These are phyloP conservation scores for Drosophila acutilabella DNA, from an alignment of 2,888 invertebrate genomes.

Conservation along the genomic window DNA sequence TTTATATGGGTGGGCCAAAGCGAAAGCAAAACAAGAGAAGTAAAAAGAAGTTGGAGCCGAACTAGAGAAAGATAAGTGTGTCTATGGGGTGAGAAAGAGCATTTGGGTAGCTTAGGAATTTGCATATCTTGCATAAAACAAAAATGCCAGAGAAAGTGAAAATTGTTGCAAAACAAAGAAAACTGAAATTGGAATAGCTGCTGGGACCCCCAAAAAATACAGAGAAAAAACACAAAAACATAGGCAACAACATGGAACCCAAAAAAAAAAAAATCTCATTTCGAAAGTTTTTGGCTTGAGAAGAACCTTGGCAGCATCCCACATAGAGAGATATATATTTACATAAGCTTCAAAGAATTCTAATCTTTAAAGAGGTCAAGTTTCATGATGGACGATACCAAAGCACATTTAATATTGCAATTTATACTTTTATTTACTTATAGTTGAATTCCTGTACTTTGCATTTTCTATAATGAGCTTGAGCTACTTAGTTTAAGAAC, in stretches of 20 bases:
- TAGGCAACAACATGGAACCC: constrained; percentile 12
- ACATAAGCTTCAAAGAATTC: constrained; percentile 30
- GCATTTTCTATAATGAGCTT: constrained; percentile 37
- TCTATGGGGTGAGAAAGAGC: constrained; percentile 35
- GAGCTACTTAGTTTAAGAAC: constrained; percentile 35
- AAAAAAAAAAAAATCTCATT: constrained; percentile 46
- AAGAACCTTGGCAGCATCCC: constrained; percentile 23
- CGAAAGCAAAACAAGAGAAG: neutral
- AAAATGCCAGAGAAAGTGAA: constrained; percentile 61
- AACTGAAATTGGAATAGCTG: constrained; percentile 58
- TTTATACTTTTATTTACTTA: constrained; percentile 16
- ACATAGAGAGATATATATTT: constrained; percentile 26
- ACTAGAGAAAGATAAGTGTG: constrained; percentile 29
- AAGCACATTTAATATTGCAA: neutral
- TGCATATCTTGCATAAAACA: constrained; percentile 63
- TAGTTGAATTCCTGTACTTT: neutral
- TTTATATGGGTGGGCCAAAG: neutral
- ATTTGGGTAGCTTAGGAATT: constrained; percentile 51
- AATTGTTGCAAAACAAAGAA: constrained; percentile 60
- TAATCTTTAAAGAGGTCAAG: constrained; percentile 33
- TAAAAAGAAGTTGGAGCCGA: neutral
- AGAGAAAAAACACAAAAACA: neutral
- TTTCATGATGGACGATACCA: neutral
- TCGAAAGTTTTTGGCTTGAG: constrained; percentile 20
- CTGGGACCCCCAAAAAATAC: neutral